Percentiles rank a stretch among this genome's conserved stretches.
phyloP scores from a whole-genome alignment of 2,797 vertebrate genomes.

The Tapera naevia region DNA sequence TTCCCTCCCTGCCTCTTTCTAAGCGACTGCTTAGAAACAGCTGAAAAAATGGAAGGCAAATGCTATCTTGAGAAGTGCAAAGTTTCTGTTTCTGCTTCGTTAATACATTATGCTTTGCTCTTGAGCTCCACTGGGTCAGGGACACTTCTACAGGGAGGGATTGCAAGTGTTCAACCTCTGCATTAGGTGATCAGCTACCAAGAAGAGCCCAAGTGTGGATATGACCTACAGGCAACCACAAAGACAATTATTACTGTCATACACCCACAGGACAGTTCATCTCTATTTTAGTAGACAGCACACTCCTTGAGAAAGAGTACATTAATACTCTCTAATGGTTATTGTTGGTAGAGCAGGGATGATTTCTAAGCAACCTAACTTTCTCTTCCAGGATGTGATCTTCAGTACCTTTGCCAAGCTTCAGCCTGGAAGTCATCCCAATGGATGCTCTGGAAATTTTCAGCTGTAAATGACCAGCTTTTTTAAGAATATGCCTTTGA shows the following conservation, averaged over 20 bases:
- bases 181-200: neutral
- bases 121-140: neutral
- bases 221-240: neutral
- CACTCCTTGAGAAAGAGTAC: neutral
- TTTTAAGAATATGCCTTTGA: neutral
- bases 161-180: neutral
- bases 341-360: neutral
- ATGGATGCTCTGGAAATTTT: neutral
- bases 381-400: neutral
- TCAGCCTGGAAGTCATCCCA: neutral
- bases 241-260: neutral
- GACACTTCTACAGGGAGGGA: neutral
- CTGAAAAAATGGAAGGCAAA: slow-evolving; percentile 2
- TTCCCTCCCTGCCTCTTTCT: neutral
- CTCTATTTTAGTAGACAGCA: neutral
- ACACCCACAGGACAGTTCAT: neutral
- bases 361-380: neutral
- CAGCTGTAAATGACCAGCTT: neutral
- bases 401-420: neutral
- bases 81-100: neutral
- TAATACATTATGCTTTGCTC: neutral
- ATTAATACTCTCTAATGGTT: neutral
- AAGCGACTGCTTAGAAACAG: neutral
- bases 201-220: neutral
- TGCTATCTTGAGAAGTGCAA: neutral